These are phyloP conservation scores for Halichoerus grypus DNA, from an alignment of 2,113 vertebrate species.

Conservation along the genomic window DNA sequence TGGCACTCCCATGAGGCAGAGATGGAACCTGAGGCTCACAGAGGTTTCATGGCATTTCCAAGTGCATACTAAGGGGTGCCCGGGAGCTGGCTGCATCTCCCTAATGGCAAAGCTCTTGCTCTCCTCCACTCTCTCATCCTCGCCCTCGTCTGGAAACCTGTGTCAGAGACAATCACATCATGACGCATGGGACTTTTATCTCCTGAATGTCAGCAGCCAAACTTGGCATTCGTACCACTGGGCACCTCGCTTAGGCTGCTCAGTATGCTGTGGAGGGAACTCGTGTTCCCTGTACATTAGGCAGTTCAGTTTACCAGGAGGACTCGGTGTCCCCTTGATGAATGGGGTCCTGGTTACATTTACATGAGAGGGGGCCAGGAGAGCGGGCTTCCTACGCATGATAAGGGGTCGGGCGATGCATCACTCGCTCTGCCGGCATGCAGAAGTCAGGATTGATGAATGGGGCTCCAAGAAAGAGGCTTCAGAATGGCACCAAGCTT, in stretches of 20 bases:
- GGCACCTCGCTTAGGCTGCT: not conserved
- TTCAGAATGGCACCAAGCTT: not conserved
- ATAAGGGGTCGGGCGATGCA: constrained; percentile 78
- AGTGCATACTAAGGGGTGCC: not conserved
- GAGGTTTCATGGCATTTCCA: not conserved
- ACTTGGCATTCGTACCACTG: not conserved
- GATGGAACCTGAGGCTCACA: not conserved
- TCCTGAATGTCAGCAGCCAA: not conserved
- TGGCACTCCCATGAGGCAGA: not conserved
- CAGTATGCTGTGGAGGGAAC: constrained; percentile 52
- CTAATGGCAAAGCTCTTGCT: fast-evolving
- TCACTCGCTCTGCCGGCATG: constrained; percentile 43
- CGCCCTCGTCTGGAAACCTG: not conserved
- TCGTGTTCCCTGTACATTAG: constrained; percentile 12
- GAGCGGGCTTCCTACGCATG: constrained; percentile 55
- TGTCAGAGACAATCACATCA: not conserved
- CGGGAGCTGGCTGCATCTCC: not conserved
- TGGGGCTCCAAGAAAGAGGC: constrained; percentile 30
- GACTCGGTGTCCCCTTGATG: constrained; percentile 74
- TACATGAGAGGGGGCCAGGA: constrained; percentile 72
- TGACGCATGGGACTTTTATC: constrained; percentile 20
- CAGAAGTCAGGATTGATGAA: constrained; percentile 76
- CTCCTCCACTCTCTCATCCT: not conserved
- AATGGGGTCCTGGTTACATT: constrained; percentile 82
- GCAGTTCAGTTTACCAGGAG: constrained; percentile 65